phyloP scores from a whole-genome alignment of 2,888 invertebrate species.

The Sycophila texana region DNA sequence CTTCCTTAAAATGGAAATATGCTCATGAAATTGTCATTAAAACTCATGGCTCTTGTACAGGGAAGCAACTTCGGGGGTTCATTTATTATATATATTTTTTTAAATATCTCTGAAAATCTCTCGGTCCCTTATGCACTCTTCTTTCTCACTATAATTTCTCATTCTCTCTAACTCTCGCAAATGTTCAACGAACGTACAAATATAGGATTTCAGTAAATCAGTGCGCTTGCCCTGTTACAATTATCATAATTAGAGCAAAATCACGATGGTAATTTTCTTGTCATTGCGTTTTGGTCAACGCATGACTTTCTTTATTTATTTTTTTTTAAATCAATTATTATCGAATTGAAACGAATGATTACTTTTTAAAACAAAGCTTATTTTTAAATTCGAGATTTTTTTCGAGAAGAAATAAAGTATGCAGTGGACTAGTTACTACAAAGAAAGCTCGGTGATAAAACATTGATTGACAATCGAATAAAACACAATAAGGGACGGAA shows the following conservation, averaged over 20 bases:
- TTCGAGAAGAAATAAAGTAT: not conserved
- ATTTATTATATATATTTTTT: conserved; percentile 46
- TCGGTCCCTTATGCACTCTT: conserved; percentile 54
- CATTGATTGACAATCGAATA: conserved; percentile 11
- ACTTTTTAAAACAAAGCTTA: too few relatives aligned
- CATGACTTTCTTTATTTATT: too few relatives aligned
- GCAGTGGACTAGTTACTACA: conserved; percentile 17
- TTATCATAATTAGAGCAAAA: conserved; percentile 13
- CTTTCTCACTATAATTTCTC: conserved; percentile 50
- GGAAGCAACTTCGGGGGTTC: conserved; percentile 60
- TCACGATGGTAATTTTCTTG: not conserved
- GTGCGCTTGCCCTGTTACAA: conserved; percentile 21
- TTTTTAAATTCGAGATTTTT: too few relatives aligned
- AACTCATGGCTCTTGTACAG: conserved; percentile 51
- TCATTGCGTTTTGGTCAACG: too few relatives aligned
- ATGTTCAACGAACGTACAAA: conserved; percentile 36
- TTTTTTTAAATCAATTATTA: too few relatives aligned
- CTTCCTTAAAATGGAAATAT: conserved; percentile 51
- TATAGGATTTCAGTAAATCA: conserved; percentile 38
- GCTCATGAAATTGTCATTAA: conserved; percentile 45
- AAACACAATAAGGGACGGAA: conserved; percentile 44
- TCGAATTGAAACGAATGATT: too few relatives aligned
- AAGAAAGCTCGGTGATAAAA: conserved; percentile 30
- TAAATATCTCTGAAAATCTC: conserved; percentile 51
- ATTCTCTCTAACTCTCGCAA: conserved; percentile 32